phyloP scores from a whole-genome alignment of 2,888 invertebrate genomes.

The Polymixis lichenea region DNA sequence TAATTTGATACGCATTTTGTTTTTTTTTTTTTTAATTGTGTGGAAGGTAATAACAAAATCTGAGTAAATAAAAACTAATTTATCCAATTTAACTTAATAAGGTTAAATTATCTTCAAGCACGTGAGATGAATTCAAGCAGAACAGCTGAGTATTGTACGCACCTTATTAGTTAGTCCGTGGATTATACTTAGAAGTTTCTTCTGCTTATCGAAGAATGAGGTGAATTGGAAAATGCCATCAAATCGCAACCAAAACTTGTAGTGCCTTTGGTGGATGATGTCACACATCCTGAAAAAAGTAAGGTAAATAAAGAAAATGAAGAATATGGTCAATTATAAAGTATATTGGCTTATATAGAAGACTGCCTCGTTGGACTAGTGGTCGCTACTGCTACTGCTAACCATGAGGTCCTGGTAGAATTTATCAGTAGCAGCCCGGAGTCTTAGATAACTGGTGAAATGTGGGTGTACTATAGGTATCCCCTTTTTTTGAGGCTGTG shows the following conservation, averaged over 20 bases:
- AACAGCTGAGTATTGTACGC: conserved; percentile 10
- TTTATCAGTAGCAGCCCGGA: no score
- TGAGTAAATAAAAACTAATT: neutral
- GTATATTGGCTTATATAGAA: neutral
- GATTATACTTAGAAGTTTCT: conserved; percentile 92
- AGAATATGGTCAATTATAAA: neutral
- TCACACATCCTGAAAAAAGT: conserved; percentile 93
- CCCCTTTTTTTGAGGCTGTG: no score
- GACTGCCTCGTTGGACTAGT: no score
- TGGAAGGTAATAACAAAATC: neutral
- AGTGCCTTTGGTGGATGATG: conserved; percentile 94
- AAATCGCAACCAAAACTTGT: conserved; percentile 93
- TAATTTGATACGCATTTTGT: no score
- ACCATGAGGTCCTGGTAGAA: no score
- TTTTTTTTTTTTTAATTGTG: no score
- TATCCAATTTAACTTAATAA: neutral
- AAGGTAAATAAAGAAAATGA: neutral
- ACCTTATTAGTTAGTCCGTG: conserved; percentile 94
- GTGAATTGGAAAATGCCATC: conserved; percentile 93
- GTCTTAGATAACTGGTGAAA: no score
- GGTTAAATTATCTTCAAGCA: neutral
- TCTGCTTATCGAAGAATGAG: conserved; percentile 92
- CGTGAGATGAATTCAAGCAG: neutral
- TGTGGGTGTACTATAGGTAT: no score
- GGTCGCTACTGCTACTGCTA: no score